These are phyloP conservation scores for Cephus spinipes DNA, from an alignment of 2,888 invertebrate species.

Conservation along the genomic window DNA sequence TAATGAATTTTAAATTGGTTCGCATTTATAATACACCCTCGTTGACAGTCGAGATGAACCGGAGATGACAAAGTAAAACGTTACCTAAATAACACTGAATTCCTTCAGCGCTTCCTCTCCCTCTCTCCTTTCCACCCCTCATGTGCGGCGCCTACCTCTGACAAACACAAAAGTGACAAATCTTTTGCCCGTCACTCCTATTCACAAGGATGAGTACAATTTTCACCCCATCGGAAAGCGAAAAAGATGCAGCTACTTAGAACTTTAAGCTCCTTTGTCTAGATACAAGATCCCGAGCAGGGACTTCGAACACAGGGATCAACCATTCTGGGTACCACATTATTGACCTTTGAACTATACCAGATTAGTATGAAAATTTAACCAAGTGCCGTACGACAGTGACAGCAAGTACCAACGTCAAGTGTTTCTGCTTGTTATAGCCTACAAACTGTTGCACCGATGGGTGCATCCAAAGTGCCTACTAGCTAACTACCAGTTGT, in stretches of 20 bases:
- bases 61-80: constrained; percentile 63
- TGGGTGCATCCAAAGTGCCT: not conserved
- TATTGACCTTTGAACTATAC: not conserved
- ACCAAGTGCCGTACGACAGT: not conserved
- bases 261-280: not conserved
- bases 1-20: constrained; percentile 67
- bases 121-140: not conserved
- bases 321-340: not conserved
- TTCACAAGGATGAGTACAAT: not conserved
- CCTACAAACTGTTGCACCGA: not conserved
- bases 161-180: not conserved
- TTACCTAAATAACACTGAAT: constrained; percentile 50
- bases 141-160: not conserved
- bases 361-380: not conserved
- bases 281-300: not conserved
- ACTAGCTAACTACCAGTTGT: not conserved
- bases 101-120: not conserved
- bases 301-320: not conserved
- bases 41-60: constrained; percentile 57
- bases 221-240: not conserved
- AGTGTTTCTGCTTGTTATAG: not conserved
- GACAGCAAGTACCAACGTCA: not conserved
- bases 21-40: constrained; percentile 61
- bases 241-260: not conserved
- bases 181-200: not conserved